These are phyloP conservation scores for Coremacera marginata DNA, from an alignment of 2,888 invertebrate genomes.

Conservation along the genomic window DNA sequence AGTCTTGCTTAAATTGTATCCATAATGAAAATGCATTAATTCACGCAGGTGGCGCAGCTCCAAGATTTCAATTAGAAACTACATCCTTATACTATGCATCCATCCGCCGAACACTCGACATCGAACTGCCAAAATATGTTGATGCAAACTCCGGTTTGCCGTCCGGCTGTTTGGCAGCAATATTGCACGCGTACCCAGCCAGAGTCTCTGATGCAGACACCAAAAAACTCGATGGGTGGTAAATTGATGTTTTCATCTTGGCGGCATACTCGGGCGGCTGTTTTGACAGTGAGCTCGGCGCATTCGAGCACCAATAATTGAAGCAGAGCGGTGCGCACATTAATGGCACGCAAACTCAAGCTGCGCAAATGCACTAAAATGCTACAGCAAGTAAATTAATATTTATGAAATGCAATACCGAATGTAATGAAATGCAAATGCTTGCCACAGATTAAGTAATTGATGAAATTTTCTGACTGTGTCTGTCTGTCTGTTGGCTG, in stretches of 20 bases:
- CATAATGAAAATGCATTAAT: background rate
- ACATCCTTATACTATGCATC: too few relatives aligned
- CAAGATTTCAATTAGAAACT: background rate
- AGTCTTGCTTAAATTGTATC: background rate
- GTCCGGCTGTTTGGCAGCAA: background rate
- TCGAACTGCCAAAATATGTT: too few relatives aligned
- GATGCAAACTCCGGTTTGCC: too few relatives aligned
- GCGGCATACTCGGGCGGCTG: conserved; percentile 35
- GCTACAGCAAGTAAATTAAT: background rate
- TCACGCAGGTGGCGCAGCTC: conserved; percentile 9
- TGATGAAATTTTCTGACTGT: background rate
- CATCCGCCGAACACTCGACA: too few relatives aligned
- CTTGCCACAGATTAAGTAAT: background rate
- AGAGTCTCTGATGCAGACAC: background rate
- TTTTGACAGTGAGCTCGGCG: conserved; percentile 40
- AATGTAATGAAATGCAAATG: background rate
- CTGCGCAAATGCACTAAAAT: conserved; percentile 34
- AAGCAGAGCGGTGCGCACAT: conserved; percentile 62
- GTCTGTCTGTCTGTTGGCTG: too few relatives aligned
- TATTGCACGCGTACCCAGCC: background rate
- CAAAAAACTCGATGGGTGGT: conserved; percentile 24
- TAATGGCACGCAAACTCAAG: conserved; percentile 59
- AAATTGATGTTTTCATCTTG: conserved; percentile 41
- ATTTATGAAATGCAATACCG: background rate
- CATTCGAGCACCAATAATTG: conserved; percentile 54